Percentiles rank a stretch among this genome's conserved stretches.
phyloP scores from a whole-genome alignment of 2,888 invertebrate genomes.

The Andrena hattorfiana region DNA sequence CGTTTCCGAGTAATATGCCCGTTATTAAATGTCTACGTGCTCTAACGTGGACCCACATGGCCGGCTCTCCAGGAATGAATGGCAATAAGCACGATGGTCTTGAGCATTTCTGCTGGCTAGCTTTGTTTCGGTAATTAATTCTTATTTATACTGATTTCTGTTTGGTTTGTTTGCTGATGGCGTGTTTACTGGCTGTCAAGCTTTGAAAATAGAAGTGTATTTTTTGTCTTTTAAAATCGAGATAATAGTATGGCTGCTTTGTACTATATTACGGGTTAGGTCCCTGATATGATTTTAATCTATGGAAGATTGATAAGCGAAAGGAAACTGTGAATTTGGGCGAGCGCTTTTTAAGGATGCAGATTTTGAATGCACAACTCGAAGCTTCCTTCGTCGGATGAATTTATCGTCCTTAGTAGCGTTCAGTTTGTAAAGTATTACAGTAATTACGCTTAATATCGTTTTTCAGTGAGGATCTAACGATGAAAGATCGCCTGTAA shows the following conservation, averaged over 20 bases:
- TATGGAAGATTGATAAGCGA: no score
- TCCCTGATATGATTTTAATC: no score
- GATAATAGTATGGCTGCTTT: no score
- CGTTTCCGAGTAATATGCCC: constrained; percentile 53
- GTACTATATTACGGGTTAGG: no score
- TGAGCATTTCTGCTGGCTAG: not conserved
- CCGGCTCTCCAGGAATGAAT: constrained; percentile 3
- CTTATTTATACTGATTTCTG: constrained; percentile 3
- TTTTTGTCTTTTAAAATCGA: no score
- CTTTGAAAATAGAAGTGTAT: not conserved
- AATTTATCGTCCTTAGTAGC: constrained; percentile 28
- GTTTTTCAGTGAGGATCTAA: constrained; percentile 37
- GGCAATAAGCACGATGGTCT: constrained; percentile 17
- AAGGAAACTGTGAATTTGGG: no score
- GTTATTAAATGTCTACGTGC: constrained; percentile 49
- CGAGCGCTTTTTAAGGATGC: no score
- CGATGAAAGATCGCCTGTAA: constrained; percentile 49
- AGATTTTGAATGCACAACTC: not conserved
- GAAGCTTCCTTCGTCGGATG: constrained; percentile 12
- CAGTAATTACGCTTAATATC: constrained; percentile 47
- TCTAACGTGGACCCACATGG: not conserved
- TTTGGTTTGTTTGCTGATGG: not conserved
- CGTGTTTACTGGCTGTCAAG: not conserved
- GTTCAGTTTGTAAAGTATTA: constrained; percentile 44
- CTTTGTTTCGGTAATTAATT: not conserved